Evolutionary conservation across 2,888 invertebrate species (phyloP).

Genomic region (Diaperis boleti): DNA sequence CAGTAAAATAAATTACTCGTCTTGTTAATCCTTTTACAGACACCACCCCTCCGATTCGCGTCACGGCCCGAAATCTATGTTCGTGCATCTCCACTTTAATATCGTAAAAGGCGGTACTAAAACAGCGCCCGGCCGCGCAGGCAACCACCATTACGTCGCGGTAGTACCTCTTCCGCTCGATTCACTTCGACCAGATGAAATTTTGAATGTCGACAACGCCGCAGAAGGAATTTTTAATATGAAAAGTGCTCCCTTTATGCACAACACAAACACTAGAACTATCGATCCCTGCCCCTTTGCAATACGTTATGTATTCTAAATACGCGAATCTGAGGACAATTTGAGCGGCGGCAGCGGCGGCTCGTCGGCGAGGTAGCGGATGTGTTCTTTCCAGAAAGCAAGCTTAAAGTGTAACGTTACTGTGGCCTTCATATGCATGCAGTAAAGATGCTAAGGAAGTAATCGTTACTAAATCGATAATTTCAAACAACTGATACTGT

Average conservation of each 20-base stretch:
- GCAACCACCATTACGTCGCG: slow-evolving; percentile 18
- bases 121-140: not conserved
- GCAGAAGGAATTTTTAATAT: slow-evolving; percentile 42
- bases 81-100: not conserved
- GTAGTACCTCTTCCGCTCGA: not conserved
- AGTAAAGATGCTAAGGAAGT: too few species aligned
- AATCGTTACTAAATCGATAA: too few species aligned
- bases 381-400: too few species aligned
- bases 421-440: too few species aligned
- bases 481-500: too few species aligned
- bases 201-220: slow-evolving; percentile 20
- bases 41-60: not conserved
- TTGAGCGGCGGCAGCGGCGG: too few species aligned
- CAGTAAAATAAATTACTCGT: not conserved
- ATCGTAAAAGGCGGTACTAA: not conserved
- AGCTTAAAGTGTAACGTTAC: too few species aligned
- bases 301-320: slow-evolving; percentile 52
- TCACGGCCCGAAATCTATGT: not conserved
- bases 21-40: too few species aligned
- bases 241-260: slow-evolving; percentile 42
- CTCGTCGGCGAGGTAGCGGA: too few species aligned
- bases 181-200: slow-evolving; percentile 5
- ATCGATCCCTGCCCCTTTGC: slow-evolving; percentile 36
- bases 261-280: slow-evolving; percentile 35
- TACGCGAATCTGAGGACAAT: slow-evolving; percentile 54